Conservation (phyloP, 2,888 invertebrate genomes). For the Lumbricus terrestris region DNA sequence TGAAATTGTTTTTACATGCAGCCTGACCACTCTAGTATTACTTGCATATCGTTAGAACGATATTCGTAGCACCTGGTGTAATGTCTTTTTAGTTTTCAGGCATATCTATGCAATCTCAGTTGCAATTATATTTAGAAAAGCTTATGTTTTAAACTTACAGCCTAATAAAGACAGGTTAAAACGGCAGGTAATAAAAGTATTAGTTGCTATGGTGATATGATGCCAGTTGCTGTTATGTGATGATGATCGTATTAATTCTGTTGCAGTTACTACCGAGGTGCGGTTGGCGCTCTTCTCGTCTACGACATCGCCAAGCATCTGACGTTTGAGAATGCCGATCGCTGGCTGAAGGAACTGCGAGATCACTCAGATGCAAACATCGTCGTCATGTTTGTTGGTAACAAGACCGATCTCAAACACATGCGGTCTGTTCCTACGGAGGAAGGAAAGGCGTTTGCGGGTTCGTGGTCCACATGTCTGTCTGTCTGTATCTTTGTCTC, state of each 20-base stretch:
- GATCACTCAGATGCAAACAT: conserved; percentile 99
- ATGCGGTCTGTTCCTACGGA: conserved; percentile 96
- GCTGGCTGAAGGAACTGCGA: conserved; percentile 94
- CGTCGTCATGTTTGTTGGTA: conserved; percentile 93
- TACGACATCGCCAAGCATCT: conserved; percentile 99
- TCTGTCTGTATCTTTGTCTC: neutral
- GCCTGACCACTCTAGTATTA: no score
- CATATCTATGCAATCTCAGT: no score
- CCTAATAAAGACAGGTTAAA: no score
- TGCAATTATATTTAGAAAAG: no score
- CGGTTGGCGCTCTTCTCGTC: conserved; percentile 95
- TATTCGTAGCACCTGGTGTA: no score
- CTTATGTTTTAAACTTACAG: no score
- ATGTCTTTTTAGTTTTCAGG: no score
- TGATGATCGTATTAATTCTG: neutral
- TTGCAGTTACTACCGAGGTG: conserved; percentile 87
- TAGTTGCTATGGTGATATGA: neutral
- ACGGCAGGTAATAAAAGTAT: no score
- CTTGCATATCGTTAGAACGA: no score
- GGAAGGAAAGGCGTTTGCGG: conserved; percentile 93
- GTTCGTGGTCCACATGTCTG: conserved; percentile 41
- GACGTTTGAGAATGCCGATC: conserved; percentile 98
- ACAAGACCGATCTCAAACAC: conserved; percentile 66
- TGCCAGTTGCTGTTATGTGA: neutral
- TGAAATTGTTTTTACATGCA: no score